Evolutionary conservation across 2,888 invertebrate species (phyloP).

Genomic region (Synanthedon vespiformis): DNA sequence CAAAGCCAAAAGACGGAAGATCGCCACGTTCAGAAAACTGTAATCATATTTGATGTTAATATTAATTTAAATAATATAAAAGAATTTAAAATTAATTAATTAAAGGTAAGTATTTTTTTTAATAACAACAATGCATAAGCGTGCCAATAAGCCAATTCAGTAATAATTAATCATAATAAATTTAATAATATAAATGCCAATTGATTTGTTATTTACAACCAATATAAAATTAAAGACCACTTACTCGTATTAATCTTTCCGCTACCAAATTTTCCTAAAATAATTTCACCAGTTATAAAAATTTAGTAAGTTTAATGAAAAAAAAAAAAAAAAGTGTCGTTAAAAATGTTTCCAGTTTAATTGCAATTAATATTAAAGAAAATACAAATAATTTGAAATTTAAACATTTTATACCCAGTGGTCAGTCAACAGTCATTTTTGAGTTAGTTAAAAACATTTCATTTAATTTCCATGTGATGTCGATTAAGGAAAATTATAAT

Average conservation of each 20-base stretch:
- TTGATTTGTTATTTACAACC: constrained; percentile 11
- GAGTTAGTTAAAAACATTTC: too few species aligned
- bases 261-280: constrained; percentile 14
- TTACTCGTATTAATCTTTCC: constrained; percentile 15
- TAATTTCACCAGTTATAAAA: constrained; percentile 2
- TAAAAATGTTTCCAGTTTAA: background rate
- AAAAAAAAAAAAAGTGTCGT: background rate
- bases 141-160: constrained; percentile 1
- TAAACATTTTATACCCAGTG: too few species aligned
- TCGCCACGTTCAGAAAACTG: background rate
- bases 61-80: background rate
- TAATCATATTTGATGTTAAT: background rate
- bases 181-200: constrained; percentile 11
- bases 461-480: too few species aligned
- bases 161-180: background rate
- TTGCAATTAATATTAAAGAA: too few species aligned
- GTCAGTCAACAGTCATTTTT: too few species aligned
- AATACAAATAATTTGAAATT: too few species aligned
- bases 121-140: background rate
- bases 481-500: background rate
- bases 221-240: constrained; percentile 7
- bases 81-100: background rate
- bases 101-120: background rate
- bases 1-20: background rate
- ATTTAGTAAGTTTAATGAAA: background rate